Evolutionary conservation across 2,113 vertebrate species (phyloP), one percentile per base, ranked within the genome.

Genomic region (Cynopterus brachyotis): DNA sequence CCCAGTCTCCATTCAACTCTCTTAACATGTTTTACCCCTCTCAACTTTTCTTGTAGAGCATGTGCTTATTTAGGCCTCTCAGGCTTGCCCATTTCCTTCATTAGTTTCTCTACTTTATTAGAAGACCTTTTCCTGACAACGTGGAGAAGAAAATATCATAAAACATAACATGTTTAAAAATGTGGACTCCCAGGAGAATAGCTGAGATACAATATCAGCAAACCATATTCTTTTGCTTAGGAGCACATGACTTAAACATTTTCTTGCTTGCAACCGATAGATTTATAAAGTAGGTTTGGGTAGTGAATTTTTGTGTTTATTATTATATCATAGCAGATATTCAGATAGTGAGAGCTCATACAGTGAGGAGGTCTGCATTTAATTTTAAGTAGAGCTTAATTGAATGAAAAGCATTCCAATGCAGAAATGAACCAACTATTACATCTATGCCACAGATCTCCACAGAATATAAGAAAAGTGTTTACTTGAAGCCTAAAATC

Each of bases 341-440:
- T 87, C 57, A 69, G 22, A 85, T 53, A 70, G 9, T 82, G 42
- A 93, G 66, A 60, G 42, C 89, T 97, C 35, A 69, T 32, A 59
- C 69, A 76, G 8, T 30, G 42, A 67, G 32, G 59, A 69, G 15
- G 81, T n/a, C 22, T 53, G n/a, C 16, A 32, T 89, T 91, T 87
- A 87, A 73, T 94, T 91, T 75, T 66, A 80, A 75, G 22, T 67
- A 47, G 64, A 75, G 35, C 72, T 85, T 89, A 94, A 45, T 45
- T 80, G 57, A 50, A 88, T 66, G 57, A 89, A 96, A 91, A 89
- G 94, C 91, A 72, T 73, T 79, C 45, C 13, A 37, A 45, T 89
- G 47, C 22, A 45, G 26, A 87, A 88, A 70, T 11, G 35, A 75
- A 26, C 40, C 62, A 87, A 37, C 20, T 80, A 79, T 22, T 42